phyloP scores from a whole-genome alignment of 1,140 invertebrate species.

The Metaphire vulgaris region DNA sequence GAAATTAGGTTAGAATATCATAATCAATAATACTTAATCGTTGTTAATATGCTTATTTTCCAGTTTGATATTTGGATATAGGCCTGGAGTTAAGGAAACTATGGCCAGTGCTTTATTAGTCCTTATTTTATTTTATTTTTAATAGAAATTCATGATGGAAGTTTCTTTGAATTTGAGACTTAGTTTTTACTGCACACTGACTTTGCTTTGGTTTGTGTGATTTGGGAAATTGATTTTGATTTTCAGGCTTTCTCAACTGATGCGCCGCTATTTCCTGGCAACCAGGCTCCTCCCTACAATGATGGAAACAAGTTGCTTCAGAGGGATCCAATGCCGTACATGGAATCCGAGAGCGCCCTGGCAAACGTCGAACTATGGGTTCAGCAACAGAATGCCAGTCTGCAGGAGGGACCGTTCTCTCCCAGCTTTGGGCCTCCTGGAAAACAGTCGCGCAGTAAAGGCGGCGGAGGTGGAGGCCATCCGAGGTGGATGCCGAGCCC shows the following conservation, averaged over 20 bases:
- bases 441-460: conserved; percentile 7
- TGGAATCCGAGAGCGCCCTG: conserved; percentile 29
- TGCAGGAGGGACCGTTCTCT: conserved; percentile 36
- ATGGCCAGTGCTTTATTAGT: no score
- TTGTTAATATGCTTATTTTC: no score
- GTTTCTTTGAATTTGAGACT: no score
- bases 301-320: conserved; percentile 18
- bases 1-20: no score
- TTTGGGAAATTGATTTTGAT: no score
- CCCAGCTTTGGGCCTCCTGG: conserved; percentile 22
- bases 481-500: conserved; percentile 18
- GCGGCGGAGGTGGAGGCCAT: neutral
- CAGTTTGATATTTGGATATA: no score
- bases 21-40: no score
- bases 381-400: conserved; percentile 45
- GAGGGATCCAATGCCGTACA: conserved; percentile 19
- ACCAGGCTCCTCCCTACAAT: conserved; percentile 1
- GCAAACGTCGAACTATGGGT: conserved; percentile 46
- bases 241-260: neutral
- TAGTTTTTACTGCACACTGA: no score
- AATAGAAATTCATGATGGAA: no score
- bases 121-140: no score
- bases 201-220: no score
- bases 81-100: no score
- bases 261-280: neutral